Conservation (phyloP, 2,797 vertebrate species). For the Muscicapa striata region DNA sequence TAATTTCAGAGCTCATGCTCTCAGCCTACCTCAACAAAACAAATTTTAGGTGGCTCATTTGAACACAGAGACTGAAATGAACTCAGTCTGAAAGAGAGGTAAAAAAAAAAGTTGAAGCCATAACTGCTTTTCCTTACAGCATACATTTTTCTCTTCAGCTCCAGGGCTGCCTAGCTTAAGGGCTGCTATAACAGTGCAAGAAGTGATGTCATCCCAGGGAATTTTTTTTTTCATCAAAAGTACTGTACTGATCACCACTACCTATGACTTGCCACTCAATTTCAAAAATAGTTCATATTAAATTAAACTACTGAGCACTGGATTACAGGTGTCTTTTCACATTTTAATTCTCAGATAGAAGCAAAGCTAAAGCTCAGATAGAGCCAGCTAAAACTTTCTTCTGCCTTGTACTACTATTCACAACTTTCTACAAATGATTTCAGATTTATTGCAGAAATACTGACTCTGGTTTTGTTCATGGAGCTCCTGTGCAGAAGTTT, state of each 20-base stretch:
- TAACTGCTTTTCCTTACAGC: not conserved
- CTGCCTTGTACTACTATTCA: not conserved
- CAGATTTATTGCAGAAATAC: not conserved
- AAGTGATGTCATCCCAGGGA: not conserved
- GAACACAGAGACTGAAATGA: not conserved
- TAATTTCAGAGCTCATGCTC: not conserved
- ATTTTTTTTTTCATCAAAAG: not conserved
- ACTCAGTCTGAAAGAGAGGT: not conserved
- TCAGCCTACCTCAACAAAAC: not conserved
- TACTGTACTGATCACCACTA: not conserved
- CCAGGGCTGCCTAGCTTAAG: not conserved
- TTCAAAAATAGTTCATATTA: not conserved
- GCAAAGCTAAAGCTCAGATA: not conserved
- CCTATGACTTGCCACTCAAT: not conserved
- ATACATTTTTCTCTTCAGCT: not conserved
- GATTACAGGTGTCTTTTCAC: not conserved
- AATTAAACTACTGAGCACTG: not conserved
- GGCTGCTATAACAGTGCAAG: not conserved
- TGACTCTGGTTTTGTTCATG: not conserved
- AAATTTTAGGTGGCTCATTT: not conserved
- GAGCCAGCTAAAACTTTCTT: not conserved
- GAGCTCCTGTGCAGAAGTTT: not conserved
- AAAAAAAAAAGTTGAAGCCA: not conserved
- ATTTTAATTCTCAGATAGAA: not conserved
- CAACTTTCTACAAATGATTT: not conserved